Percentiles rank a stretch among this genome's conserved stretches.
These are phyloP conservation scores for Anabas testudineus DNA, from an alignment of 2,797 vertebrate species.

Conservation along the genomic window DNA sequence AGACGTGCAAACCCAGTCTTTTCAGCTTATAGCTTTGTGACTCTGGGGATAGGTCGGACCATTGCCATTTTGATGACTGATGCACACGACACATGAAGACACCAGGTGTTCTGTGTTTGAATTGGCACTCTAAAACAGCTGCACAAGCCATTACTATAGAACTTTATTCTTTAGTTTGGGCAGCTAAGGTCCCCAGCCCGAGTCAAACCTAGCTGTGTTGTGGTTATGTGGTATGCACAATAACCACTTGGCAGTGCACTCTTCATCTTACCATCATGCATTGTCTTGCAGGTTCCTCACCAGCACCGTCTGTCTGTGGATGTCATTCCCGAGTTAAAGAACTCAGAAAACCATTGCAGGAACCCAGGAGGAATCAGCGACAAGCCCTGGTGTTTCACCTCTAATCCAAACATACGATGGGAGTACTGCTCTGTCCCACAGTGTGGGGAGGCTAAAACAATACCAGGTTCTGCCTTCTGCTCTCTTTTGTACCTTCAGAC, in stretches of 20 bases:
- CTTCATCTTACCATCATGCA: background rate
- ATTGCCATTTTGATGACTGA: conserved; percentile 55
- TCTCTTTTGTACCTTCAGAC: too few relatives aligned
- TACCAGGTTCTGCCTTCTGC: too few relatives aligned
- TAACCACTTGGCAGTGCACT: background rate
- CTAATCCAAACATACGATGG: conserved; percentile 86
- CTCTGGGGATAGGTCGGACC: conserved; percentile 31
- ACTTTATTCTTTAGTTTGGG: background rate
- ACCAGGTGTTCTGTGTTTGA: conserved; percentile 67
- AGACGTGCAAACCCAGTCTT: conserved; percentile 18
- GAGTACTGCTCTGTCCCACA: conserved; percentile 88
- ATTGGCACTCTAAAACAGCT: conserved; percentile 51
- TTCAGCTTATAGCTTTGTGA: conserved; percentile 35
- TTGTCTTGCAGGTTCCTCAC: conserved; percentile 84
- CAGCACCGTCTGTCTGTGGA: conserved; percentile 87
- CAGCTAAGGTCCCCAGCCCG: too few relatives aligned
- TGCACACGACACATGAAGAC: conserved; percentile 42
- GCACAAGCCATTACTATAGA: conserved; percentile 5
- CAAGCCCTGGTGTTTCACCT: conserved; percentile 92
- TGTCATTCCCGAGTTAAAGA: conserved; percentile 88
- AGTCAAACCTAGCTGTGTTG: too few relatives aligned
- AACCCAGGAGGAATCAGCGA: conserved; percentile 91
- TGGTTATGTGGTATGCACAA: too few relatives aligned
- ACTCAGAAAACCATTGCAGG: conserved; percentile 89
- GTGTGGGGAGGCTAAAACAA: conserved; percentile 79